phyloP scores from a whole-genome alignment of 2,113 vertebrate species.

The Hypanus sabinus region DNA sequence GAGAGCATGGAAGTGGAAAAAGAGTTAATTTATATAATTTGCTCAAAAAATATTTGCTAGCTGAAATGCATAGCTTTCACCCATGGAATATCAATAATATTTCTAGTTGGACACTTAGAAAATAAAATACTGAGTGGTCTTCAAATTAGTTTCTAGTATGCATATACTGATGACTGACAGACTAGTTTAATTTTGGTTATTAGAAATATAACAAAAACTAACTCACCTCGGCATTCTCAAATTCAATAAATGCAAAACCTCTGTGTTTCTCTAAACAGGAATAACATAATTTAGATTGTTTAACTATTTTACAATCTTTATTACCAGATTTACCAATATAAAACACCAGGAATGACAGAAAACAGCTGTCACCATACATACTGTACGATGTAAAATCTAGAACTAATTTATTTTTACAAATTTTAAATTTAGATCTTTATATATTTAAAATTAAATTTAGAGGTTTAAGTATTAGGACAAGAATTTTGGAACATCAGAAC shows the following conservation, averaged over 20 bases:
- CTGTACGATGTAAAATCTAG: not conserved
- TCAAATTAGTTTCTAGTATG: not conserved
- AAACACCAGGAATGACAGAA: not conserved
- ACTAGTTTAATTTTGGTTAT: not conserved
- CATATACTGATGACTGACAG: not conserved
- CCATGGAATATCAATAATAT: not conserved
- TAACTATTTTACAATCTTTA: not conserved
- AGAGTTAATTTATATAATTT: not conserved
- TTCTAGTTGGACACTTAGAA: not conserved
- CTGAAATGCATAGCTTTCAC: not conserved
- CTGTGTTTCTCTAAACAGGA: conserved; percentile 80
- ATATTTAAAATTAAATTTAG: not conserved
- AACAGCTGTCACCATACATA: not conserved
- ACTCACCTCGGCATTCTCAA: conserved; percentile 86
- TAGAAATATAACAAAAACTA: not conserved
- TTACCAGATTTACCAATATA: not conserved
- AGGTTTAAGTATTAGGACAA: not conserved
- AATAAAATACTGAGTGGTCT: not conserved
- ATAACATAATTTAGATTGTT: conserved; percentile 16
- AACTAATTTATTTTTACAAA: not conserved
- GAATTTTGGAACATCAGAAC: not conserved
- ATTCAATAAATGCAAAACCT: conserved; percentile 93
- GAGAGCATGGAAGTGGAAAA: no score
- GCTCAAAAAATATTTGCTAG: not conserved
- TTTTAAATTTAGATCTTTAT: not conserved